Conservation (phyloP, 2,888 invertebrate genomes). For the Euplagia quadripunctaria region DNA sequence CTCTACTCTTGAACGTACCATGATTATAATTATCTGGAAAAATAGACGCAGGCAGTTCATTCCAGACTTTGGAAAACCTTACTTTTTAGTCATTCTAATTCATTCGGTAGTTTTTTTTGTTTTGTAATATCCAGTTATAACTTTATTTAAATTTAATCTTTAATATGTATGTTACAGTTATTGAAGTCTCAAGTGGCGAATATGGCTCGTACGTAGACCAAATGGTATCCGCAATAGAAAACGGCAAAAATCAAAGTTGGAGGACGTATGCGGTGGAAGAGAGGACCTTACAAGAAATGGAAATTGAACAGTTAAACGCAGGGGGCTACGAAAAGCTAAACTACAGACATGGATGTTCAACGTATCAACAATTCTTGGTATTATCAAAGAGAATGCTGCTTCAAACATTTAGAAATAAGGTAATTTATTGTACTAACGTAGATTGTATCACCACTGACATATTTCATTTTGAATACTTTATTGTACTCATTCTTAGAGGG, state of each 20-base stretch:
- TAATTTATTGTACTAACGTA: slow-evolving; percentile 34
- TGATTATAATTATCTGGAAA: no score
- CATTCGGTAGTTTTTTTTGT: no score
- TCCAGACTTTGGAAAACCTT: no score
- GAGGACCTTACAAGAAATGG: slow-evolving; percentile 61
- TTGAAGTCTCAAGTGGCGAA: slow-evolving; percentile 93
- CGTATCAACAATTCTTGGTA: slow-evolving; percentile 90
- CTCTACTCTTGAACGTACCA: no score
- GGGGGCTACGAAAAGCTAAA: slow-evolving; percentile 81
- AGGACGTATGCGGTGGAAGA: slow-evolving; percentile 66
- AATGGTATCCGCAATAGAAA: slow-evolving; percentile 90
- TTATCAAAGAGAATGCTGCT: slow-evolving; percentile 90
- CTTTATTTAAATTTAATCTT: neutral
- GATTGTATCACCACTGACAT: no score
- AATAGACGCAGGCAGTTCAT: no score
- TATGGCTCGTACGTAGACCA: slow-evolving; percentile 91
- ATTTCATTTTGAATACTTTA: no score
- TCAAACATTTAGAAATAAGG: slow-evolving; percentile 92
- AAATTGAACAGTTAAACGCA: slow-evolving; percentile 78
- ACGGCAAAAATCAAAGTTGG: slow-evolving; percentile 89
- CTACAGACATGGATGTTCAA: slow-evolving; percentile 86
- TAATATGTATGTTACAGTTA: slow-evolving; percentile 84
- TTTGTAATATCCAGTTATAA: no score
- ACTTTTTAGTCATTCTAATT: no score
- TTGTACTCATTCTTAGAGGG: no score